These are phyloP conservation scores for Dolichomitus sp. DNA, from an alignment of 2,888 invertebrate species.

Conservation along the genomic window DNA sequence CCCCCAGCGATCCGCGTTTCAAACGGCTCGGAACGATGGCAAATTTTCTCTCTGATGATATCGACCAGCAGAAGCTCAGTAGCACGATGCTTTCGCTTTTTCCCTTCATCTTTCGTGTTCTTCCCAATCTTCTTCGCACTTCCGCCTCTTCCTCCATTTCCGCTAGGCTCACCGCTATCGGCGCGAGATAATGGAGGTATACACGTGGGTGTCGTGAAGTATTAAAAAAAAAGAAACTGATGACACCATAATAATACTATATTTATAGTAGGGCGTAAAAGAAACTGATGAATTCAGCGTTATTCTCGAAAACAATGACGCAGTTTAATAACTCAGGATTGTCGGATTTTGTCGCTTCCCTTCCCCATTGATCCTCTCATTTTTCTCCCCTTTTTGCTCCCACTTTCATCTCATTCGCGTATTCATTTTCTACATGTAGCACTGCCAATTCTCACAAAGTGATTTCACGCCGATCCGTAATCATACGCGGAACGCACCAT, in stretches of 20 bases:
- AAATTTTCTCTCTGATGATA: conserved; percentile 79
- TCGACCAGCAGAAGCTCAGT: conserved; percentile 64
- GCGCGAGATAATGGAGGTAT: conserved; percentile 21
- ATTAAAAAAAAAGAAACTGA: conserved; percentile 23
- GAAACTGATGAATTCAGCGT: conserved; percentile 23
- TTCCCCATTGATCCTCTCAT: conserved; percentile 13
- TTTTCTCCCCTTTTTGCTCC: not conserved
- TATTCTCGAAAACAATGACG: conserved; percentile 22
- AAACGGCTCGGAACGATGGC: conserved; percentile 78
- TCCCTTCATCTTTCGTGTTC: conserved; percentile 21
- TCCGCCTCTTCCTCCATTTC: not conserved
- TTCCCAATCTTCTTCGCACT: conserved; percentile 9
- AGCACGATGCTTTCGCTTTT: conserved; percentile 27
- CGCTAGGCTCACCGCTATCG: not conserved
- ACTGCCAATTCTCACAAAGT: conserved; percentile 59
- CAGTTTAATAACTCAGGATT: conserved; percentile 56
- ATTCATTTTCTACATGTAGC: conserved; percentile 3
- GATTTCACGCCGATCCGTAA: conserved; percentile 69
- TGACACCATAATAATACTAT: conserved; percentile 29
- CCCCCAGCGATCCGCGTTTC: conserved; percentile 68
- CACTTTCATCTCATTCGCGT: not conserved
- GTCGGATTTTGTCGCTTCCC: conserved; percentile 29
- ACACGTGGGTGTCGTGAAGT: conserved; percentile 17
- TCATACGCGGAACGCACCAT: conserved; percentile 42
- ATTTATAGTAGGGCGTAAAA: not conserved